These are phyloP conservation scores for Ligdia adustata DNA, from an alignment of 2,888 invertebrate species.

Conservation along the genomic window DNA sequence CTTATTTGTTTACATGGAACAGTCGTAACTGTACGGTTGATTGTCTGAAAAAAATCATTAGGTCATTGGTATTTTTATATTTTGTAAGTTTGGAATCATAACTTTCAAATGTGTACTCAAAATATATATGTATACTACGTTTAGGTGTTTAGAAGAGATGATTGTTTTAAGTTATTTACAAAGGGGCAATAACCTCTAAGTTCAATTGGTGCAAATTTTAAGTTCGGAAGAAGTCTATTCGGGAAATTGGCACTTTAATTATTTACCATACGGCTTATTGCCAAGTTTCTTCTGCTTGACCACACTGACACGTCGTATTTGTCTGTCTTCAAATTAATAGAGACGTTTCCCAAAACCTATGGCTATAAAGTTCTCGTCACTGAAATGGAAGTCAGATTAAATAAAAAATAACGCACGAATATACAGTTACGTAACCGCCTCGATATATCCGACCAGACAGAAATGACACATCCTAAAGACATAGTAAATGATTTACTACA, in stretches of 20 bases:
- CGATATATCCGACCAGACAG: conserved; percentile 50
- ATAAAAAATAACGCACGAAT: conserved; percentile 46
- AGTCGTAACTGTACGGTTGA: conserved; percentile 22
- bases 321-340: conserved; percentile 32
- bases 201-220: conserved; percentile 19
- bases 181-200: conserved; percentile 30
- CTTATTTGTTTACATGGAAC: conserved; percentile 30
- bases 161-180: too few species aligned
- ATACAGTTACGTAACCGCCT: conserved; percentile 51
- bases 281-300: conserved; percentile 32
- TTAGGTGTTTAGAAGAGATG: neutral
- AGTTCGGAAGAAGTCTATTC: conserved; percentile 30
- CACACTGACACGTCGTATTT: conserved; percentile 18
- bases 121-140: neutral
- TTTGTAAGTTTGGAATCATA: conserved; percentile 13
- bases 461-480: conserved; percentile 57
- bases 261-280: conserved; percentile 32
- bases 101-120: conserved; percentile 9
- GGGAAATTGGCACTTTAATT: conserved; percentile 36
- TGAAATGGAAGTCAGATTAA: conserved; percentile 42
- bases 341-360: conserved; percentile 28
- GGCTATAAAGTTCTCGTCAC: conserved; percentile 47
- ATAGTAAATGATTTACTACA: conserved; percentile 66
- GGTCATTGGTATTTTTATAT: conserved; percentile 15
- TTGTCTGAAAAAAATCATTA: conserved; percentile 25